These are phyloP conservation scores for Punctoribates punctum DNA, from an alignment of 2,888 invertebrate species.

Conservation along the genomic window DNA sequence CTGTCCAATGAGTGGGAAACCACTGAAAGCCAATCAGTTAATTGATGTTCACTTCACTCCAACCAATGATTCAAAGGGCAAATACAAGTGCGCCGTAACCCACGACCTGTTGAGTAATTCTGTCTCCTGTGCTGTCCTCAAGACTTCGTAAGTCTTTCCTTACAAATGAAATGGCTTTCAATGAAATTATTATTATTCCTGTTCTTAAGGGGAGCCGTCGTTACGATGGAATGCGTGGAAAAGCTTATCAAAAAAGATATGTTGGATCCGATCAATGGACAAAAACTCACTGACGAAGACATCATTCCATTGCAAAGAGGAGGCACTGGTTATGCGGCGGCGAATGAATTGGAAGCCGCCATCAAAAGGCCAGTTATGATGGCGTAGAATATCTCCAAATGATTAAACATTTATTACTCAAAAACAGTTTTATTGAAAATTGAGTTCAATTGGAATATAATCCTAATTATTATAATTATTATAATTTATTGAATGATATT, in stretches of 20 bases:
- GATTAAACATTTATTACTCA: not conserved
- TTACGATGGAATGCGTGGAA: slow-evolving; percentile 93
- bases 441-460: not conserved
- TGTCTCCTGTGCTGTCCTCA: slow-evolving; percentile 86
- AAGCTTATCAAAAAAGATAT: slow-evolving; percentile 94
- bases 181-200: slow-evolving; percentile 40
- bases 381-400: slow-evolving; percentile 44
- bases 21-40: slow-evolving; percentile 84
- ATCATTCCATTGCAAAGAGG: slow-evolving; percentile 90
- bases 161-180: not conserved
- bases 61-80: slow-evolving; percentile 74
- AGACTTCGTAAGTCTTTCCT: slow-evolving; percentile 67
- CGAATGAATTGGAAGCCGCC: slow-evolving; percentile 71
- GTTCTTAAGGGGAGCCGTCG: slow-evolving; percentile 84
- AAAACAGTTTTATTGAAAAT: not conserved
- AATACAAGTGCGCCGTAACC: slow-evolving; percentile 97
- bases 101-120: slow-evolving; percentile 92
- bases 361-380: slow-evolving; percentile 50
- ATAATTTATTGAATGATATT: not conserved
- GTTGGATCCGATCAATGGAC: slow-evolving; percentile 86
- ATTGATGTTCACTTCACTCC: slow-evolving; percentile 87
- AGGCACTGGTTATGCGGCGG: slow-evolving; percentile 87
- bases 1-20: slow-evolving; percentile 79
- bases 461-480: not conserved
- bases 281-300: slow-evolving; percentile 79